Percentiles rank a stretch among this genome's conserved stretches.
These are phyloP conservation scores for Myrmecophaga tridactyla DNA, from an alignment of 2,113 vertebrate genomes.

Conservation along the genomic window DNA sequence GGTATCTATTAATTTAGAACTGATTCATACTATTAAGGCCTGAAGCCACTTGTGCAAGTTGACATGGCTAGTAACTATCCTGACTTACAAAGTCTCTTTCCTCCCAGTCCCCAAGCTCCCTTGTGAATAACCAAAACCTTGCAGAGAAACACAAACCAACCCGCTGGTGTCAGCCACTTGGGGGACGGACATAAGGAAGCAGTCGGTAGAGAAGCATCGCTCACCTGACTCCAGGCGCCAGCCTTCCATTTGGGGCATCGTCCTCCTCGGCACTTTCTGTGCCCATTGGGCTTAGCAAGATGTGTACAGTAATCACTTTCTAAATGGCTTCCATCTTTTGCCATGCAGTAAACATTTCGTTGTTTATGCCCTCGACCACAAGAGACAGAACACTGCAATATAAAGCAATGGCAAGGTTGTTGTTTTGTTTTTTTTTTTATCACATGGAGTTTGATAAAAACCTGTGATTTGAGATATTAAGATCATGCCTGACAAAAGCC, in stretches of 20 bases:
- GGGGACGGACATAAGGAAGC: conserved; percentile 1
- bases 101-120: background rate
- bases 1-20: background rate
- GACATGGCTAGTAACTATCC: background rate
- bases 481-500: background rate
- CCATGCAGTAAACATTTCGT: conserved; percentile 92
- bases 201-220: conserved; percentile 59
- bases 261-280: conserved; percentile 92
- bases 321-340: conserved; percentile 88
- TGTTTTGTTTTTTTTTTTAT: conserved; percentile 17
- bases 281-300: conserved; percentile 88
- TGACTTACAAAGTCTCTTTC: background rate
- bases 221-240: conserved; percentile 95
- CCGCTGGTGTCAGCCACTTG: background rate
- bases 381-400: conserved; percentile 93
- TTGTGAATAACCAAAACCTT: background rate
- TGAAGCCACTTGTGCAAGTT: background rate
- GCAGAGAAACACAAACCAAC: background rate
- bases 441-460: conserved; percentile 57
- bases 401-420: conserved; percentile 84
- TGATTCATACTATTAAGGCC: background rate
- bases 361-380: conserved; percentile 94
- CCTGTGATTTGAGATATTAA: background rate
- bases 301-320: conserved; percentile 91
- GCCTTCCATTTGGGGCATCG: conserved; percentile 95